These are phyloP conservation scores for Synergus japonicus DNA, from an alignment of 2,888 invertebrate species.

Conservation along the genomic window DNA sequence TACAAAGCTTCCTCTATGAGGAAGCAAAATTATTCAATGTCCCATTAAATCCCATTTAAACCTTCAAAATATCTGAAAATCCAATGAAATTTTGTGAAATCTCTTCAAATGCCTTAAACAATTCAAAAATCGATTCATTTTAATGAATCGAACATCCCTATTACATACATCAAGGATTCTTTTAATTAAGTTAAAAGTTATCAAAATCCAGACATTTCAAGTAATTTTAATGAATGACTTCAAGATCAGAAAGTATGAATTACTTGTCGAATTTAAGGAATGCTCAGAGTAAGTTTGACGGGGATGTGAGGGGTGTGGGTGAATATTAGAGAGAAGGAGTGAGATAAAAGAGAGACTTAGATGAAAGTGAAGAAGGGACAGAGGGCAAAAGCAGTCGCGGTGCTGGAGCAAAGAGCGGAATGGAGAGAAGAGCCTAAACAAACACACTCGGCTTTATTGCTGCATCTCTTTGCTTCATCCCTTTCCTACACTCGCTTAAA, in stretches of 20 bases:
- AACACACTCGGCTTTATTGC: constrained; percentile 76
- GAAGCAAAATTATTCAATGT: too few species aligned
- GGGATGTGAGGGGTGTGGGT: constrained; percentile 45
- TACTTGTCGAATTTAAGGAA: background rate
- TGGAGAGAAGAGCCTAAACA: constrained; percentile 73
- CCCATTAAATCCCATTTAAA: too few species aligned
- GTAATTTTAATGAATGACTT: too few species aligned
- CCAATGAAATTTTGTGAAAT: too few species aligned
- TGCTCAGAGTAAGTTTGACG: constrained; percentile 51
- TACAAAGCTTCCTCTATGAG: too few species aligned
- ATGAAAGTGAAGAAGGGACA: constrained; percentile 23
- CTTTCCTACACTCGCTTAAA: constrained; percentile 57
- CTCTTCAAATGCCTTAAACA: too few species aligned
- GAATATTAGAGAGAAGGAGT: constrained; percentile 49
- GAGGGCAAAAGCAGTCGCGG: constrained; percentile 47
- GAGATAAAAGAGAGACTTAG: constrained; percentile 50
- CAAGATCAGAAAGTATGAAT: background rate
- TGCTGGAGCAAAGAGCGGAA: constrained; percentile 57
- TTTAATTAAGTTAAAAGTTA: too few species aligned
- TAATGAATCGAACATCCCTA: too few species aligned
- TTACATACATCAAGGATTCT: too few species aligned
- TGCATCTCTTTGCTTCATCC: constrained; percentile 64
- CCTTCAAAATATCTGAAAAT: too few species aligned
- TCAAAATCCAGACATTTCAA: too few species aligned
- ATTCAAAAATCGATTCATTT: too few species aligned